These are phyloP conservation scores for Myathropa florea DNA, from an alignment of 2,888 invertebrate species.

Conservation along the genomic window DNA sequence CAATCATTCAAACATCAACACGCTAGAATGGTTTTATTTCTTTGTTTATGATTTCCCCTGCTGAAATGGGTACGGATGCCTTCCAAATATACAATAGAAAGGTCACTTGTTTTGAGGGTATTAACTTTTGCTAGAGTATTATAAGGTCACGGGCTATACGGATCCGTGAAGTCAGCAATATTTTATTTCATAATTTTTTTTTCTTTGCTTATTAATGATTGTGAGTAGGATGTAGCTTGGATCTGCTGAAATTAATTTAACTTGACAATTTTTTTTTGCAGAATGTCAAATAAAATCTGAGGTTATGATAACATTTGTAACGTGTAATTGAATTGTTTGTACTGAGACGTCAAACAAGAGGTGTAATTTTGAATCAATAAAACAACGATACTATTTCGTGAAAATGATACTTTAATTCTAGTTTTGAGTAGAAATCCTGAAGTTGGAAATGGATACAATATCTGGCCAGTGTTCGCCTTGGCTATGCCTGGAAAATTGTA, in stretches of 20 bases:
- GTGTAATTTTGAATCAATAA: too few relatives aligned
- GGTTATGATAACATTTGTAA: too few relatives aligned
- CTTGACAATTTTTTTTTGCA: background rate
- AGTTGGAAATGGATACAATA: too few relatives aligned
- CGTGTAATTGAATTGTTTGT: too few relatives aligned
- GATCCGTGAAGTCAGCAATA: background rate
- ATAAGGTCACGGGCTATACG: background rate
- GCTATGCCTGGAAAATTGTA: too few relatives aligned
- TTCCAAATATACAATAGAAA: background rate
- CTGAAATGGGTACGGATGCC: background rate
- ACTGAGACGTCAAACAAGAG: too few relatives aligned
- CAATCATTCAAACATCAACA: background rate
- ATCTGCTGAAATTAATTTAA: background rate
- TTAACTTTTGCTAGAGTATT: too few relatives aligned
- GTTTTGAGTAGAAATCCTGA: too few relatives aligned
- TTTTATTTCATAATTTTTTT: background rate
- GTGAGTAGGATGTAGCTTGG: background rate
- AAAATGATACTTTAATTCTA: too few relatives aligned
- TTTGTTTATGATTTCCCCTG: background rate
- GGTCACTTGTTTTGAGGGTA: background rate
- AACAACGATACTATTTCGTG: too few relatives aligned
- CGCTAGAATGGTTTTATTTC: background rate
- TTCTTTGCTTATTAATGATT: background rate
- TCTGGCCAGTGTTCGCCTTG: too few relatives aligned
- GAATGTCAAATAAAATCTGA: too few relatives aligned